Percentiles rank a stretch among this genome's conserved stretches.
Evolutionary conservation across 2,113 vertebrate species (phyloP).

Genomic region (Trachemys scripta): DNA sequence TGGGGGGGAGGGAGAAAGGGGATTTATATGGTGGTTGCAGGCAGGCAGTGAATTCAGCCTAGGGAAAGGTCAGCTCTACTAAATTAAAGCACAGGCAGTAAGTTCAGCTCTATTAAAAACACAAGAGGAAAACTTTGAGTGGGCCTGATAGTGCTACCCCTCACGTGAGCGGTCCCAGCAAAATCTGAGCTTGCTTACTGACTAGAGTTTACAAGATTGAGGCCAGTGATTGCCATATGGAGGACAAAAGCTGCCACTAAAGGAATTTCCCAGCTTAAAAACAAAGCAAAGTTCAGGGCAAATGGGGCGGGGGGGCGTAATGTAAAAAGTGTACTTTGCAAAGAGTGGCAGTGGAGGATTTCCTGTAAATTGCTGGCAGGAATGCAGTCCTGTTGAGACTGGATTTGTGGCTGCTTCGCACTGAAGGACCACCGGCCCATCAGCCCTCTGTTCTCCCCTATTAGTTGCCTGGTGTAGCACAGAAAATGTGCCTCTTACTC

Average conservation of each 20-base stretch:
- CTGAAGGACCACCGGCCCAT: accelerated
- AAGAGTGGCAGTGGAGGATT: neutral
- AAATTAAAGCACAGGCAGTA: accelerated
- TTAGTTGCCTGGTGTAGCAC: neutral
- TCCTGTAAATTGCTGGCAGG: neutral
- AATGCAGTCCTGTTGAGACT: neutral
- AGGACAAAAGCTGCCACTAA: slow-evolving; percentile 8
- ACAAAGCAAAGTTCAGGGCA: neutral
- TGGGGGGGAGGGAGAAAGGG: no score
- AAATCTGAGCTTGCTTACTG: neutral
- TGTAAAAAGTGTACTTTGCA: neutral
- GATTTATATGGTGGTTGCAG: neutral
- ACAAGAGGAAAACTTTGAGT: accelerated
- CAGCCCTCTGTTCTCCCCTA: accelerated
- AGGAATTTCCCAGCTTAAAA: neutral
- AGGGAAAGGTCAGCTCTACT: neutral
- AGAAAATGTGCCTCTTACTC: neutral
- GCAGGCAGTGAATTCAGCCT: neutral
- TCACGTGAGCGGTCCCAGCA: accelerated
- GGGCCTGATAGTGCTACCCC: accelerated
- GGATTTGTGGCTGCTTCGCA: neutral
- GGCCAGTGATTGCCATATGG: slow-evolving; percentile 49
- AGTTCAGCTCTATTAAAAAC: neutral
- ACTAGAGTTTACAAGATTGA: neutral
- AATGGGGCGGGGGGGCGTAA: neutral